A percentile compares a stretch with the other conserved stretches of the same genome.
phyloP scores from a whole-genome alignment of 2,888 invertebrate genomes.

The Lepidochitona cinerea region DNA sequence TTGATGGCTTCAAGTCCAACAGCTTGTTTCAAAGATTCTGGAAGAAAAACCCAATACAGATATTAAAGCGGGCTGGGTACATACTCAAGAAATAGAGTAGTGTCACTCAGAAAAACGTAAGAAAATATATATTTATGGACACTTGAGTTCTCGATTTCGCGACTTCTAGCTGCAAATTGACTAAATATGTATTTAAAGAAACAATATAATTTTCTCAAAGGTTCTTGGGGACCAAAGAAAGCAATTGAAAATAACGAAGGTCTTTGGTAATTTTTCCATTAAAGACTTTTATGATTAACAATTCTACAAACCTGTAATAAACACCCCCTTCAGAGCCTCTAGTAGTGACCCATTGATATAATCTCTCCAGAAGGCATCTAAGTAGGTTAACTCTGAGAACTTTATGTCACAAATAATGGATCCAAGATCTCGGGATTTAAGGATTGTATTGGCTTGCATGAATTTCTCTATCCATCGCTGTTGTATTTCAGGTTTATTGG shows the following conservation, averaged over 20 bases:
- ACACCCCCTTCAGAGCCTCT: slow-evolving; percentile 65
- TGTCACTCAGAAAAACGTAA: no score
- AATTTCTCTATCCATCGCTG: slow-evolving; percentile 65
- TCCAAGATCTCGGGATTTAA: slow-evolving; percentile 65
- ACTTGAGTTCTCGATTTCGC: no score
- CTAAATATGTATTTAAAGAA: no score
- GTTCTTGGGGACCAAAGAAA: no score
- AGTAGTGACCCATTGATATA: slow-evolving; percentile 66
- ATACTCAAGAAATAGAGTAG: not conserved
- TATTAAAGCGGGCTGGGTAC: not conserved
- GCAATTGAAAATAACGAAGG: no score
- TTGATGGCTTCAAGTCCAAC: slow-evolving; percentile 64
- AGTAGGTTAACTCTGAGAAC: slow-evolving; percentile 66
- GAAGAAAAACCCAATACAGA: slow-evolving; percentile 22
- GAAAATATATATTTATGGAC: no score
- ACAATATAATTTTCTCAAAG: no score
- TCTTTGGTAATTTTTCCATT: no score
- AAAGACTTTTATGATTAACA: no score
- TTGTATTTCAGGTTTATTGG: slow-evolving; percentile 56
- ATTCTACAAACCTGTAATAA: slow-evolving; percentile 58
- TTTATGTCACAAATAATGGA: slow-evolving; percentile 68
- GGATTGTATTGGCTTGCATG: slow-evolving; percentile 61
- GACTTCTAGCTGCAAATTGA: no score
- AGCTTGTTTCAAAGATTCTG: slow-evolving; percentile 62
- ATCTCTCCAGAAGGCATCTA: slow-evolving; percentile 70